Evolutionary conservation across 1,140 invertebrate genomes (phyloP).

Genomic region (Drosophila kikkawai): DNA sequence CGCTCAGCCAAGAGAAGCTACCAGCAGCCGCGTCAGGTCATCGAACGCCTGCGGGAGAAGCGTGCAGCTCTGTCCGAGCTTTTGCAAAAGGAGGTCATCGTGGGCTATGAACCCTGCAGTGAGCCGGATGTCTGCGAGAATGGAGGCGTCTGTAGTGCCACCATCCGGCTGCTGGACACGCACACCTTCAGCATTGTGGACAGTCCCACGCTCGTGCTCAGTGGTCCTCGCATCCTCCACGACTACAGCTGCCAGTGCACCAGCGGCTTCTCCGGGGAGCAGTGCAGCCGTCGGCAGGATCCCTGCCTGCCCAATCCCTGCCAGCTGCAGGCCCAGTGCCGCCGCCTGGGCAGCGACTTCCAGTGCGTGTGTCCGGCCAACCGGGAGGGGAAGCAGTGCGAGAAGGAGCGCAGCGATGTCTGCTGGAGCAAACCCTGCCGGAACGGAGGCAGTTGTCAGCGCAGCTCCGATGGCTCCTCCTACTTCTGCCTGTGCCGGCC

Average conservation of each 20-base stretch:
- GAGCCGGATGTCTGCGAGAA: slow-evolving; percentile 88
- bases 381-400: slow-evolving; percentile 93
- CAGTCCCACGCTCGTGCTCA: slow-evolving; percentile 91
- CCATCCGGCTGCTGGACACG: slow-evolving; percentile 89
- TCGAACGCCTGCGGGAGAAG: slow-evolving; percentile 88
- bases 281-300: slow-evolving; percentile 94
- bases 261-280: slow-evolving; percentile 91
- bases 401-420: slow-evolving; percentile 92
- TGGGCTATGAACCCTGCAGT: slow-evolving; percentile 91
- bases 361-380: slow-evolving; percentile 91
- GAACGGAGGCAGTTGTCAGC: slow-evolving; percentile 95
- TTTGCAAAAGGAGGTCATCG: slow-evolving; percentile 87
- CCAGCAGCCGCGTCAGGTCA: slow-evolving; percentile 87
- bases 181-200: slow-evolving; percentile 88
- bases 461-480: slow-evolving; percentile 92
- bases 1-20: slow-evolving; percentile 86
- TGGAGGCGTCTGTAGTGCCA: slow-evolving; percentile 90
- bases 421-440: slow-evolving; percentile 94
- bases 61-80: slow-evolving; percentile 88
- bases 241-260: slow-evolving; percentile 92
- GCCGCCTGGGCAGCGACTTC: slow-evolving; percentile 92
- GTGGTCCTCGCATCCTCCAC: slow-evolving; percentile 91
- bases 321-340: slow-evolving; percentile 91
- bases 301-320: slow-evolving; percentile 97
- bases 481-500: slow-evolving; percentile 96